Base-by-base conservation (phyloP, 1,140 invertebrate genomes). In the Pteromalus puparum region DNA sequence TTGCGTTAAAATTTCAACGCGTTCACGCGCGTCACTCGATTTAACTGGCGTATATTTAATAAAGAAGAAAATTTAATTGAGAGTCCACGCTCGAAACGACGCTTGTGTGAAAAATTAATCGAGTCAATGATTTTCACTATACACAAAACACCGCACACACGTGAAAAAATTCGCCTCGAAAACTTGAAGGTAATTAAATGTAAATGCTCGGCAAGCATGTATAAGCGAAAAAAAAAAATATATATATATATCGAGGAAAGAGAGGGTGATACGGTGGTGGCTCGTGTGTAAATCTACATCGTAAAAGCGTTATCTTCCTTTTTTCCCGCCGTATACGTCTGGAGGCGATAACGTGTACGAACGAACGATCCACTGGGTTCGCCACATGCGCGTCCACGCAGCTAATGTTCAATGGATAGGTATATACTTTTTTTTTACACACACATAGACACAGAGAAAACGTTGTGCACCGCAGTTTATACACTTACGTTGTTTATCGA, bases 401-500 rank as follows among this genome's bases (percentile, higher is more conserved):
- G 53, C 53, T 61, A 61, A 61, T 61, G 53, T n/a, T 61, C 53
- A 61, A 61, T 61, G 53, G 53, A 61, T 61, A 34, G 30, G 30
- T 34, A n/a, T 53, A 53, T 61, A 61, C 53, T 61, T 61, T n/a
- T 21, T 61, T 61, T 61, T 61, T 34, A 4, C 6, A 6, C 4
- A n/a, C 53, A 61, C 2, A n/a, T 1, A 1, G 53, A 6, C 0
- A n/a, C 6, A 42, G 38, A 42, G 38, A 42, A 7, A 42, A 42
- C 38, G 38, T 42, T 10, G 38, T 10, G 9, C 53, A 5, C 21
- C 53, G 21, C 67, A 30, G 12, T 78, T 38, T 65, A 67, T 65
- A 77, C 81, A 89, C 92, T 92, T 87, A 92, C 91, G 79, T 90
- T 91, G 88, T 90, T 92, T 86, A 89, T 82, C 53, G 87, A 81